Evolutionary conservation across 2,888 invertebrate genomes (phyloP), one percentile per base, ranked within the genome.

Genomic region (Bombyx huttoni): DNA sequence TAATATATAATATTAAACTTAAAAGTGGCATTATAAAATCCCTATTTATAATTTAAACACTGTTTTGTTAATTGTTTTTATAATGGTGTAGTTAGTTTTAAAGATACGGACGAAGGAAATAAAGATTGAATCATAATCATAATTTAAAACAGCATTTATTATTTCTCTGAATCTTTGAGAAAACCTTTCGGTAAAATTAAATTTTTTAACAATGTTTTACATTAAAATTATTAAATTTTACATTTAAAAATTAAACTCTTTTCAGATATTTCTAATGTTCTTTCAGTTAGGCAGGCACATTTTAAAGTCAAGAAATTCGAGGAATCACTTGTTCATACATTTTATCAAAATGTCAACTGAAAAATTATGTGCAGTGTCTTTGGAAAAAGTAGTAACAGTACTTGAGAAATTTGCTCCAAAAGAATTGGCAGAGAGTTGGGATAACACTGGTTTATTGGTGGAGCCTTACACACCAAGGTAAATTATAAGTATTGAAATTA

Each of bases 391-490:
- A 3, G 68, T 94, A 46, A 67, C 81, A 10, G 87, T 85, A 52
- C 79, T 97, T 55, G 91, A 94, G 65, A 76, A 83, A 8, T 93
- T 94, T 79, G 96, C 96, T 0, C 92, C 94, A 8, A 75, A 90
- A 40, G 76, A 86, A 1, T 80, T 94, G 12, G 96, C 97, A 3
- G 97, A 94, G 65, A 90, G 90, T 51, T 98, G 98, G 98, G 98
- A 98, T 73, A 98, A 98, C 81, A 97, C 98, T 51, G 98, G 98
- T 0, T 85, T 98, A 1, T 83, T 98, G 34, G 91, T 98, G 10
- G 96, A 98, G 72, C 97, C 98, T 0, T 82, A 81, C 34, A 85
- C 90, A 34, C 79, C 90, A 48, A 89, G 86, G 90, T 90, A 24
- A 24, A 5, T 24, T 1, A 1, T 24, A 24, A 24, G 24, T 24